These are phyloP conservation scores for Drosophila novamexicana DNA, from an alignment of 1,140 invertebrate species.

Conservation along the genomic window DNA sequence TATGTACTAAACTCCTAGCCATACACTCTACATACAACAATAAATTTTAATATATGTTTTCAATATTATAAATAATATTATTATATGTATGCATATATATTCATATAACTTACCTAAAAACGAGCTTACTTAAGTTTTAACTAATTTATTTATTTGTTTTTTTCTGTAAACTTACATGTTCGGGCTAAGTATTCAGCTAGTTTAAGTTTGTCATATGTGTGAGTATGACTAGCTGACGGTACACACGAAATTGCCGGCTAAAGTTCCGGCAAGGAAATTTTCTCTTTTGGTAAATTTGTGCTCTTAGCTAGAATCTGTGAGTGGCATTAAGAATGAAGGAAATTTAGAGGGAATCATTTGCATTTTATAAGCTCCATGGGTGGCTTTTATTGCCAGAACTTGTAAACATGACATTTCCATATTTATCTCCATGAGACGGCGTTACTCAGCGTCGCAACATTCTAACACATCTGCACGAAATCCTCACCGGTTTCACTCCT, in stretches of 20 bases:
- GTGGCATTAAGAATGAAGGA: conserved; percentile 9
- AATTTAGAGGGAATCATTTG: conserved; percentile 43
- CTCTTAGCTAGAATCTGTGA: conserved; percentile 2
- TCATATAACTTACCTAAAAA: too few species aligned
- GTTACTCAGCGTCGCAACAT: conserved; percentile 5
- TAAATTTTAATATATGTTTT: not conserved
- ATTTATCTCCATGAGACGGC: conserved; percentile 57
- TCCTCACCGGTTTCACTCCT: conserved; percentile 23
- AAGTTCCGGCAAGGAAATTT: conserved; percentile 37
- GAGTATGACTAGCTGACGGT: not conserved
- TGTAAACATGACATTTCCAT: conserved; percentile 71
- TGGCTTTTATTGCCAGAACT: conserved; percentile 64
- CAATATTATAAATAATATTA: not conserved
- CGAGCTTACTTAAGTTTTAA: too few species aligned
- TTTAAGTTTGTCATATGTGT: not conserved
- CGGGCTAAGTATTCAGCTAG: not conserved
- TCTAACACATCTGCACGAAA: conserved; percentile 17
- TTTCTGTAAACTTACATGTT: not conserved
- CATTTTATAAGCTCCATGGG: conserved; percentile 48
- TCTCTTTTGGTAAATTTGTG: conserved; percentile 45
- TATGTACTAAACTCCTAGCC: conserved; percentile 24
- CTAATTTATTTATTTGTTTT: too few species aligned
- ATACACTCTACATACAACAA: not conserved
- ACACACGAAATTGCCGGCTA: not conserved
- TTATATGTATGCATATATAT: too few species aligned